Evolutionary conservation across 2,888 invertebrate genomes (phyloP).

Genomic region (Lordiphosa fenestrarum): DNA sequence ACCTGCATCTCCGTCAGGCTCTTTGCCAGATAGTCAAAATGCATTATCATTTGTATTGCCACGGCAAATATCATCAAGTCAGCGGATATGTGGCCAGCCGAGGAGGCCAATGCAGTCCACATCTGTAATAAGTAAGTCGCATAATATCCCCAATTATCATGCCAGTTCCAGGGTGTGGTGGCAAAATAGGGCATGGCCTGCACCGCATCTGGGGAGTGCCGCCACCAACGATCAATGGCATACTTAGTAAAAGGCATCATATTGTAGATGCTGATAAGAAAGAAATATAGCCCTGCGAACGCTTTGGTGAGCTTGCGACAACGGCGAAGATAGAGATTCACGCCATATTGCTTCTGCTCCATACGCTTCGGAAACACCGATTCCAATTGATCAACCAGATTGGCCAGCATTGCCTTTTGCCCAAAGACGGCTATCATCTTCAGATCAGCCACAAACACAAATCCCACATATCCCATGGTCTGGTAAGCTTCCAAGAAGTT

Average conservation of each 20-base stretch:
- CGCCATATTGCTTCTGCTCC: constrained; percentile 36
- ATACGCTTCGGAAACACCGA: constrained; percentile 45
- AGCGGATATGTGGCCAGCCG: constrained; percentile 61
- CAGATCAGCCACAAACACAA: constrained; percentile 44
- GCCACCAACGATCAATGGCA: constrained; percentile 27
- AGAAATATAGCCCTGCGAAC: constrained; percentile 63
- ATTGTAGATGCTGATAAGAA: constrained; percentile 68
- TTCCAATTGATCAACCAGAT: constrained; percentile 47
- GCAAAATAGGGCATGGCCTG: constrained; percentile 57
- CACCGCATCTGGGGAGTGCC: constrained; percentile 27
- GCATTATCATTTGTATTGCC: constrained; percentile 75
- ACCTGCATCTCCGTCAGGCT: constrained; percentile 30
- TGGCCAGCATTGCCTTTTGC: constrained; percentile 42
- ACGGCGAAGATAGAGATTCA: constrained; percentile 35
- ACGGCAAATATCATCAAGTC: constrained; percentile 71
- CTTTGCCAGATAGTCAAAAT: constrained; percentile 64
- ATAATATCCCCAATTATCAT: constrained; percentile 44
- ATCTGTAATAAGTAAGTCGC: constrained; percentile 51
- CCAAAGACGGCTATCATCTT: constrained; percentile 59
- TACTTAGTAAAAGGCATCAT: constrained; percentile 51
- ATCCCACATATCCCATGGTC: constrained; percentile 61
- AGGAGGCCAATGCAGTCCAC: constrained; percentile 62
- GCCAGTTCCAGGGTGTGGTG: constrained; percentile 62
- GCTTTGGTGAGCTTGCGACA: constrained; percentile 40
- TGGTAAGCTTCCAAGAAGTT: constrained; percentile 61